phyloP scores from a whole-genome alignment of 2,797 vertebrate species.

The Coregonus sp. region DNA sequence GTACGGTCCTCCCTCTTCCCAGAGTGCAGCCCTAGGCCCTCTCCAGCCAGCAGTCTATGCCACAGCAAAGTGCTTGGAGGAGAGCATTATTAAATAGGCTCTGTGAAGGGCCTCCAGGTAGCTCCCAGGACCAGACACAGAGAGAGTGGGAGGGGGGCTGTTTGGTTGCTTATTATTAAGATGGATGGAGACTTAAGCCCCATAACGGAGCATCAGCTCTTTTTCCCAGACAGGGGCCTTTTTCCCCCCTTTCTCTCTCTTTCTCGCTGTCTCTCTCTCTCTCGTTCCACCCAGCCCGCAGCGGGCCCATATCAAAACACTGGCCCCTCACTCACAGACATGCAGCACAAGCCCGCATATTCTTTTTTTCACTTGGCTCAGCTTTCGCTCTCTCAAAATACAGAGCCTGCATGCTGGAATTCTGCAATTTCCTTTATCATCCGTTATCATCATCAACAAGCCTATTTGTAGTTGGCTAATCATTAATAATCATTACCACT shows the following conservation, averaged over 20 bases:
- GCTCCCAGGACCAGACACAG: conserved; percentile 70
- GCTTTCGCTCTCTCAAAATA: conserved; percentile 65
- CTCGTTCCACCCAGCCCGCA: conserved; percentile 48
- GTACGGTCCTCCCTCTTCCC: conserved; percentile 22
- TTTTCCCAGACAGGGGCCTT: conserved; percentile 75
- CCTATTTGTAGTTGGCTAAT: conserved; percentile 48
- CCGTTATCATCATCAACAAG: conserved; percentile 62
- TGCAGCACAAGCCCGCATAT: conserved; percentile 53
- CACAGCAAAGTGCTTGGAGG: conserved; percentile 10
- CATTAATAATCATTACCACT: conserved; percentile 45
- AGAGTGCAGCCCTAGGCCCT: conserved; percentile 31
- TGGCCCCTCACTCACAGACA: conserved; percentile 66
- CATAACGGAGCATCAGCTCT: conserved; percentile 72
- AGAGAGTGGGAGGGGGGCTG: conserved; percentile 64
- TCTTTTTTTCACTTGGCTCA: conserved; percentile 61
- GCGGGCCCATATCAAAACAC: conserved; percentile 75
- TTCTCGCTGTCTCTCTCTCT: not conserved
- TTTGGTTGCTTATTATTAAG: conserved; percentile 83
- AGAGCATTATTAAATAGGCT: conserved; percentile 68
- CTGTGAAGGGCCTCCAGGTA: conserved; percentile 73
- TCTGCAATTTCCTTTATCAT: conserved; percentile 73
- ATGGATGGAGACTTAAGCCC: conserved; percentile 78
- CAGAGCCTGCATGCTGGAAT: conserved; percentile 57
- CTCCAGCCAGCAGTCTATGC: conserved; percentile 5
- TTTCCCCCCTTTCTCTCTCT: conserved; percentile 39